Evolutionary conservation across 2,797 vertebrate species (phyloP).

Genomic region (Enteromius unitaeniatus): DNA sequence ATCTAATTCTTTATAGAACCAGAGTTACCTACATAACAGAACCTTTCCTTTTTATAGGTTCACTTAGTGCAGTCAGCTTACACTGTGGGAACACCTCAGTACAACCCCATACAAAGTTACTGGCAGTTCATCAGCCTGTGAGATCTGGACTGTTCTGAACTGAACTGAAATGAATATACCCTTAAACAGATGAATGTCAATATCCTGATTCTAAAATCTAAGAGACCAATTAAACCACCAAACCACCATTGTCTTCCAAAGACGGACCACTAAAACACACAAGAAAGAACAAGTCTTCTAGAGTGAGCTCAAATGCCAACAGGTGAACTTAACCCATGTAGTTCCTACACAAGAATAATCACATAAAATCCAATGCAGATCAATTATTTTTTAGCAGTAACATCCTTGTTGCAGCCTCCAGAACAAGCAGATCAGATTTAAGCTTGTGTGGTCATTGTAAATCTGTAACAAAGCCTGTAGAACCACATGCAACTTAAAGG

Average conservation of each 20-base stretch:
- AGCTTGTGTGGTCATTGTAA: too few species aligned
- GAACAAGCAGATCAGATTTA: background rate
- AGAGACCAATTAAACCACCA: background rate
- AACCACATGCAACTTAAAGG: too few species aligned
- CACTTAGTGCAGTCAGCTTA: background rate
- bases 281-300: background rate
- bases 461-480: too few species aligned
- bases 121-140: too few species aligned
- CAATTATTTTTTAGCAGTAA: background rate
- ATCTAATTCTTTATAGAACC: background rate
- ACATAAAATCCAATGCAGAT: background rate
- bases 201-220: background rate
- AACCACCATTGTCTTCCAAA: background rate
- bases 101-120: background rate
- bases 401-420: background rate
- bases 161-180: background rate
- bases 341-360: background rate
- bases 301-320: background rate
- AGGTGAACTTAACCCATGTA: background rate
- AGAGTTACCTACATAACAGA: background rate
- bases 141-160: too few species aligned
- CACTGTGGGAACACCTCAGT: background rate
- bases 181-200: background rate
- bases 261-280: background rate
- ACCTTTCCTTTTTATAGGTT: background rate